These are phyloP conservation scores for Cyrtonyx montezumae DNA, from an alignment of 2,113 vertebrate species.

Conservation along the genomic window DNA sequence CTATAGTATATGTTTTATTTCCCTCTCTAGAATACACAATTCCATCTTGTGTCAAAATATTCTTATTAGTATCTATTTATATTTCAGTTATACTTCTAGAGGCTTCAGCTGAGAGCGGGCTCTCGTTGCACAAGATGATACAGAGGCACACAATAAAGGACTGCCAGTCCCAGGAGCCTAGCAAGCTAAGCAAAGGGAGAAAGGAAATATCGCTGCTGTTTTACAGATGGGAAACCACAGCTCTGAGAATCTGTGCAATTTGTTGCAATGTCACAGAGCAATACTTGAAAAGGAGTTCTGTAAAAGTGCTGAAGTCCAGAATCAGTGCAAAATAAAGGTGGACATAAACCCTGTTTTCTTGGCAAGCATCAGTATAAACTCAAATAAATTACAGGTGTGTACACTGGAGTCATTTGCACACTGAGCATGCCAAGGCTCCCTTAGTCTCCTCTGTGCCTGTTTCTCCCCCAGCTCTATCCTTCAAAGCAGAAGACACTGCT, in stretches of 20 bases:
- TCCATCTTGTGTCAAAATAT: constrained; percentile 57
- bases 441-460: background rate
- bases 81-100: constrained; percentile 35
- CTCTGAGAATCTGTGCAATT: rapidly evolving
- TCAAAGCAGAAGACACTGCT: background rate
- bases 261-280: background rate
- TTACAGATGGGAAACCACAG: background rate
- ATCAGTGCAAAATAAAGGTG: background rate
- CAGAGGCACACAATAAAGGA: background rate
- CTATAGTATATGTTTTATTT: constrained; percentile 30
- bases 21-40: constrained; percentile 40
- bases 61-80: constrained; percentile 56
- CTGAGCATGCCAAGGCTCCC: background rate
- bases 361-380: background rate
- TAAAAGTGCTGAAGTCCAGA: background rate
- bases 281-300: background rate
- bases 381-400: background rate
- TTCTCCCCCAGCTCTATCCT: background rate
- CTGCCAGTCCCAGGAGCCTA: background rate
- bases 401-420: background rate
- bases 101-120: constrained; percentile 15
- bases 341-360: background rate
- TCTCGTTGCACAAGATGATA: background rate
- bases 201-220: constrained; percentile 16
- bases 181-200: constrained; percentile 3